A percentile compares a stretch with the other conserved stretches of the same genome.
Evolutionary conservation across 2,888 invertebrate species (phyloP).

Genomic region (Dorcus parallelipipedus): DNA sequence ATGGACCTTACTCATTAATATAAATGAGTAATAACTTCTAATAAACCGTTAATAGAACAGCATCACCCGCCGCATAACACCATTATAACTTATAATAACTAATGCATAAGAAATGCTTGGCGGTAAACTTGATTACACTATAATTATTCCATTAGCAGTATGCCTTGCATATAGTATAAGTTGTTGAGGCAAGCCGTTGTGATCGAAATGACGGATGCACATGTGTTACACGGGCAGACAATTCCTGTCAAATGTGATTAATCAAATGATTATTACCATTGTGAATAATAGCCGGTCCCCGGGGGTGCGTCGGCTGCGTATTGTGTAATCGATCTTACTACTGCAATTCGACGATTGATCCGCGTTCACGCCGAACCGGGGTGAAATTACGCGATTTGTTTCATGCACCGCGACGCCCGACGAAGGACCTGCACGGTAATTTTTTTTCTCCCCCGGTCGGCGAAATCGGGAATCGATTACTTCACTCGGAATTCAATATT

Average conservation of each 20-base stretch:
- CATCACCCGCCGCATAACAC: constrained; percentile 3
- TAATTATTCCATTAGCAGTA: constrained; percentile 26
- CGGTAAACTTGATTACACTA: constrained; percentile 22
- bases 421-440: background rate
- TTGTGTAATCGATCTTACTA: constrained; percentile 17
- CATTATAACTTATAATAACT: constrained; percentile 23
- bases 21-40: background rate
- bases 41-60: background rate
- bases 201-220: constrained; percentile 3
- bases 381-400: constrained; percentile 1
- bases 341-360: constrained; percentile 2
- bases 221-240: constrained; percentile 6
- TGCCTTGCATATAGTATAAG: constrained; percentile 8
- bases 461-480: too few relatives aligned
- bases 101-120: constrained; percentile 24
- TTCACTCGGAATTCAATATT: too few relatives aligned
- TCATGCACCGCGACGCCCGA: background rate
- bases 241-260: constrained; percentile 16
- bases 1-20: background rate
- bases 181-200: background rate
- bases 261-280: constrained; percentile 32
- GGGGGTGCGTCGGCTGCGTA: constrained; percentile 14
- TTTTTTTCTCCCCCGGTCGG: background rate
- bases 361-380: background rate
- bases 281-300: constrained; percentile 28